Base-by-base conservation (phyloP, 1,140 invertebrate genomes). In the Cephus cinctus region DNA sequence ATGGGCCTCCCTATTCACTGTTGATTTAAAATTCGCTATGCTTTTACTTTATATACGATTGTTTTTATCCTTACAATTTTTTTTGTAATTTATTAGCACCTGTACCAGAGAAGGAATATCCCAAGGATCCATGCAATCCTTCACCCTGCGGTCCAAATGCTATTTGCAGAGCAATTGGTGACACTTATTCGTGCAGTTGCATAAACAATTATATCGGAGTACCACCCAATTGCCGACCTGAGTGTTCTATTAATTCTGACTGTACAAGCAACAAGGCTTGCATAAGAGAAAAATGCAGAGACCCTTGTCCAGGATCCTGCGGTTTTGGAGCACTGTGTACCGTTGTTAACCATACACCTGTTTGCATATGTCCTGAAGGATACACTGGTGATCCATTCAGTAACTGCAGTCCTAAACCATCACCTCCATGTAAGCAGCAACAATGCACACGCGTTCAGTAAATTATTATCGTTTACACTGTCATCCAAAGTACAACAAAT, bases 321-420 rank as follows among this genome's bases (percentile, higher is more conserved):
- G 79, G 77, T 16, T 50, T 65, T 2, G 73, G 77, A 46, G 73
- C 76, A 12, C 42, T 68, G n/a, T 81, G 78, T 54, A 57, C 58
- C 30, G 77, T 79, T 54, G 59, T 75, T 14, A 74, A 71, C 50
- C 78, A 79, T 59, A 57, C 67, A 11, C 68, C 78, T 22, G 67
- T 67, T 12, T 80, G 77, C 56, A 54, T 51, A 15, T 78, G 73
- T 54, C 47, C 61, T 14, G 55, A 63, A 18, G 73, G 74, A n/a
- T 78, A 67, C 49, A 67, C 59, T 41, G 78, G 77, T 35, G 58
- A 79, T 40, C 69, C 76, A 14, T 63, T 65, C 47, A 36, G 19
- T 36, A 36, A 70, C 31, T 87, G 85, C 56, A 67, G 66, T 30
- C 69, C 77, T 52, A 71, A 68, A 64, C 67, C 63, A 32, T 56